These are phyloP conservation scores for Plotosus lineatus DNA, from an alignment of 2,113 vertebrate species.

Conservation along the genomic window DNA sequence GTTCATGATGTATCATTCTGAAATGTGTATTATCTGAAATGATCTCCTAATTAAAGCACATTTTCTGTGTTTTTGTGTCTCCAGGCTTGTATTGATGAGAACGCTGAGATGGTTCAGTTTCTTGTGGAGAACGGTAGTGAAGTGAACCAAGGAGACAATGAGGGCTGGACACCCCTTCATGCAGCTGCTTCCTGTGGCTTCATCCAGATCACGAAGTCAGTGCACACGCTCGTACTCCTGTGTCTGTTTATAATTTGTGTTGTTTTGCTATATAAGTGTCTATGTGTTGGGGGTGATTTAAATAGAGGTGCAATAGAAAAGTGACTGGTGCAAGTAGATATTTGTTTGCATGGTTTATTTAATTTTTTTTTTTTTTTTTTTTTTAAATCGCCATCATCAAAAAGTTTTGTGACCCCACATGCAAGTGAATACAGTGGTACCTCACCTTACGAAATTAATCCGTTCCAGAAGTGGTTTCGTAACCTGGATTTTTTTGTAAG, in stretches of 20 bases:
- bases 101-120: constrained; percentile 82
- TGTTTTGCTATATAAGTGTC: background rate
- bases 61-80: background rate
- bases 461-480: no score
- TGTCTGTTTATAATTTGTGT: background rate
- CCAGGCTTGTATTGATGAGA: constrained; percentile 83
- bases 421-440: no score
- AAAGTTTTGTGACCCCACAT: no score
- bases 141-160: constrained; percentile 79
- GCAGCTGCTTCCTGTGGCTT: constrained; percentile 81
- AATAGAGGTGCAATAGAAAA: no score
- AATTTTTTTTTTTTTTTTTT: no score
- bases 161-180: constrained; percentile 82
- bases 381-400: no score
- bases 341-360: no score
- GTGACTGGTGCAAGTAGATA: no score
- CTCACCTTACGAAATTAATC: no score
- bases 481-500: no score
- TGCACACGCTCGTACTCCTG: no score
- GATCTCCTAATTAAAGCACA: background rate
- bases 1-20: background rate
- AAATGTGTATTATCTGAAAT: background rate
- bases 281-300: background rate
- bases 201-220: constrained; percentile 78
- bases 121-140: constrained; percentile 79